Base-by-base conservation (phyloP, 2,797 vertebrate genomes). In the Pelodytes ibericus region DNA sequence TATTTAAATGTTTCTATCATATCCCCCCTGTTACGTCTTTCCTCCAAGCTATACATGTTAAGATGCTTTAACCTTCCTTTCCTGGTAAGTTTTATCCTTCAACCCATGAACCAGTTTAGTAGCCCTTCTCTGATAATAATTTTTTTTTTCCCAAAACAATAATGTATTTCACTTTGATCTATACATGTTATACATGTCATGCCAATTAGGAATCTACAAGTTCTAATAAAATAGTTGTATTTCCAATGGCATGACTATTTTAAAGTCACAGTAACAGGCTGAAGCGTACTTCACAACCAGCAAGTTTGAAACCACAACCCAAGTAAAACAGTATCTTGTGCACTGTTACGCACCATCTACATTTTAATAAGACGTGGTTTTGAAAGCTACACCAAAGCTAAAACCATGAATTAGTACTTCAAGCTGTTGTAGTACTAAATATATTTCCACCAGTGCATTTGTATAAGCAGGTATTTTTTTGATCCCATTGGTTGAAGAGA, bases 141-240 rank as follows among this genome's bases (percentile, higher is more conserved):
- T n/a, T n/a, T n/a, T n/a, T n/a, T n/a, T n/a, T 84, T 86, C 77
- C 62, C 82, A 83, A n/a, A n/a, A 82, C 81, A 85, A 89, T 88
- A 87, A 87, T 90, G 87, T 91, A 91, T 91, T 91, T 89, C 83
- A 89, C 75, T 72, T 81, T 63, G 31, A 70, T 68, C 84, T 86
- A 82, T 86, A 89, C 87, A 90, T 86, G 87, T 86, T 81, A 82
- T 86, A 86, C 80, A 87, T 49, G 47, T 84, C 86, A 88, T 89
- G 90, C 88, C 87, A 84, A 82, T 80, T 84, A 83, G 79, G 82
- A 83, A 86, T 85, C 83, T 82, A 81, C 83, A 84, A 53, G 33
- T 82, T 85, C 81, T 81, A 84, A 85, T 87, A 79, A 79, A 82
- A 77, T 83, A 81, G 62, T 67, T 72, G 53, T 56, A 60, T 20